These are phyloP conservation scores for Picus viridis DNA, from an alignment of 2,797 vertebrate genomes.

Conservation along the genomic window DNA sequence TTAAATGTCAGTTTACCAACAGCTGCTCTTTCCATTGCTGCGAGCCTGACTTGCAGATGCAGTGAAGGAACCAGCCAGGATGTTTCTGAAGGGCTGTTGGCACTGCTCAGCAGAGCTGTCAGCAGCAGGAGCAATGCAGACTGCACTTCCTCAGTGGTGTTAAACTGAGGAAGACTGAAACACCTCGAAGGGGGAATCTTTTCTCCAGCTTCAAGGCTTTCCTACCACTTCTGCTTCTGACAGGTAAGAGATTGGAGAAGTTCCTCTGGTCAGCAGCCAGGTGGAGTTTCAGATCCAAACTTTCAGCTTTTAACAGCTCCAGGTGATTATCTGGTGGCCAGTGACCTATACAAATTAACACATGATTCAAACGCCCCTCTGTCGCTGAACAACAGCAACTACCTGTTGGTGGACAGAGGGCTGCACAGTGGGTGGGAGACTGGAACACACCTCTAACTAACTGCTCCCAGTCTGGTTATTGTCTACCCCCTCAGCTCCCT, in stretches of 20 bases:
- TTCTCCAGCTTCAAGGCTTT: neutral
- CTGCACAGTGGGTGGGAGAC: neutral
- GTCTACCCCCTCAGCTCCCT: neutral
- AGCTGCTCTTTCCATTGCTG: neutral
- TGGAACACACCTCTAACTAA: neutral
- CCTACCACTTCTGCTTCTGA: neutral
- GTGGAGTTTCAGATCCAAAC: neutral
- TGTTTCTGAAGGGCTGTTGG: neutral
- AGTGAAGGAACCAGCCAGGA: neutral
- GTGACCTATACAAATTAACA: neutral
- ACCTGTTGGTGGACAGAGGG: neutral
- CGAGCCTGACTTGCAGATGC: neutral
- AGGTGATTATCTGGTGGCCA: neutral
- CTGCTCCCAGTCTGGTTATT: neutral
- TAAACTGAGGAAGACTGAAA: neutral
- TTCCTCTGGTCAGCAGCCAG: neutral
- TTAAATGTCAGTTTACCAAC: slow-evolving; percentile 50
- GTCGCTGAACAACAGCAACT: neutral
- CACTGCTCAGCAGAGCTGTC: rapidly evolving
- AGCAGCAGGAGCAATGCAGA: neutral
- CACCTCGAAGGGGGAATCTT: neutral
- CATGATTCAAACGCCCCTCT: neutral
- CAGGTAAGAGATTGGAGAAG: neutral
- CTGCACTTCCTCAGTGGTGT: rapidly evolving
- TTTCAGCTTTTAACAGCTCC: neutral